Percentiles rank a stretch among this genome's conserved stretches.
Conservation (phyloP, 2,113 vertebrate species). For the Telmatochromis sp. region DNA sequence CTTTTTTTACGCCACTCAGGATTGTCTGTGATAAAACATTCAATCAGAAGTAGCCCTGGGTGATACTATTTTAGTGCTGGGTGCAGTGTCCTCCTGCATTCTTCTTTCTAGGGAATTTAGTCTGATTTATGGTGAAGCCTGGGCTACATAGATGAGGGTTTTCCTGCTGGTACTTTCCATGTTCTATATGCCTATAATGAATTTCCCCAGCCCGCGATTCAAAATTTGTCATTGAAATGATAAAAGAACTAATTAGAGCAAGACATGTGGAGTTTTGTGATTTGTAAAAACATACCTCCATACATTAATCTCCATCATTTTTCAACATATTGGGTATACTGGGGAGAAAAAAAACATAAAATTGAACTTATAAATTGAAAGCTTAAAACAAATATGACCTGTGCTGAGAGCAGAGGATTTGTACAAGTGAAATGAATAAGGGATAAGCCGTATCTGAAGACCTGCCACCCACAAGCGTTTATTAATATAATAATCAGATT, state of each 20-base stretch:
- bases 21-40: slow-evolving; percentile 75
- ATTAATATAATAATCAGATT: slow-evolving; percentile 52
- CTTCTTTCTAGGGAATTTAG: slow-evolving; percentile 65
- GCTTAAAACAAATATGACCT: slow-evolving; percentile 34
- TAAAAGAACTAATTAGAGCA: slow-evolving; percentile 47
- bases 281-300: slow-evolving; percentile 24
- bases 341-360: background rate
- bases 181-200: slow-evolving; percentile 25
- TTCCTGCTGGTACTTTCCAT: slow-evolving; percentile 39
- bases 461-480: slow-evolving; percentile 19
- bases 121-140: slow-evolving; percentile 62
- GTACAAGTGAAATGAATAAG: slow-evolving; percentile 28
- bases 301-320: slow-evolving; percentile 16
- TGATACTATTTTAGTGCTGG: slow-evolving; percentile 69
- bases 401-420: slow-evolving; percentile 20
- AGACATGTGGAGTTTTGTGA: slow-evolving; percentile 29
- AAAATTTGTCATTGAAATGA: slow-evolving; percentile 44
- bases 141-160: slow-evolving; percentile 43
- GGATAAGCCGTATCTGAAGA: slow-evolving; percentile 39
- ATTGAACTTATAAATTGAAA: background rate
- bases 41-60: slow-evolving; percentile 70
- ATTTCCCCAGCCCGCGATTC: slow-evolving; percentile 25
- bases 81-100: slow-evolving; percentile 48
- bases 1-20: slow-evolving; percentile 63
- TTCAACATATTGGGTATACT: slow-evolving; percentile 21